These are phyloP conservation scores for Hemistola chrysoprasaria DNA, from an alignment of 2,888 invertebrate genomes.

Conservation along the genomic window DNA sequence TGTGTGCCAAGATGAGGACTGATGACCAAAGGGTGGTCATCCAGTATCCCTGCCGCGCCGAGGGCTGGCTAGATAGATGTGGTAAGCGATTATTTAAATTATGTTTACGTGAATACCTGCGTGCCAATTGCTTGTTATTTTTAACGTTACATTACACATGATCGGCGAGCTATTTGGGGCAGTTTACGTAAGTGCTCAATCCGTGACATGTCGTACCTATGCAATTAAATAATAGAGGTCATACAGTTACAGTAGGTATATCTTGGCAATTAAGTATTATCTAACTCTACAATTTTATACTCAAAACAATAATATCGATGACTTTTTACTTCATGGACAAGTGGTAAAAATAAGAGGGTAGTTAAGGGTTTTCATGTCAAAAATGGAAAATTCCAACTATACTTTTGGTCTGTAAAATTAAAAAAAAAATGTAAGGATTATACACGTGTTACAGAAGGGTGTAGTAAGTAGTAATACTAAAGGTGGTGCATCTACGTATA, in stretches of 20 bases:
- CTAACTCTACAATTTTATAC: slow-evolving; percentile 16
- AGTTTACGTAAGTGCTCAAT: slow-evolving; percentile 63
- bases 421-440: too few species aligned
- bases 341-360: too few species aligned
- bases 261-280: slow-evolving; percentile 29
- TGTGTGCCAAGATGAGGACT: slow-evolving; percentile 58
- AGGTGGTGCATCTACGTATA: too few species aligned
- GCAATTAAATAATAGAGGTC: slow-evolving; percentile 45
- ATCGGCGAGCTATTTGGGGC: slow-evolving; percentile 61
- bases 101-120: slow-evolving; percentile 24
- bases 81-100: slow-evolving; percentile 49
- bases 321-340: too few species aligned
- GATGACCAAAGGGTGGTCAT: slow-evolving; percentile 55
- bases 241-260: too few species aligned
- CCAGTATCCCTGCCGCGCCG: slow-evolving; percentile 70
- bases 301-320: too few species aligned
- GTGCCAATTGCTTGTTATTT: slow-evolving; percentile 22
- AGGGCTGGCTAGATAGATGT: slow-evolving; percentile 75
- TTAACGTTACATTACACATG: slow-evolving; percentile 36
- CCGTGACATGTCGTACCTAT: slow-evolving; percentile 47
- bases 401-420: too few species aligned
- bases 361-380: too few species aligned
- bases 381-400: too few species aligned
- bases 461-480: too few species aligned
- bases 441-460: too few species aligned